Base-by-base conservation (phyloP, 2,797 vertebrate genomes). In the Aeoliscus strigatus region DNA sequence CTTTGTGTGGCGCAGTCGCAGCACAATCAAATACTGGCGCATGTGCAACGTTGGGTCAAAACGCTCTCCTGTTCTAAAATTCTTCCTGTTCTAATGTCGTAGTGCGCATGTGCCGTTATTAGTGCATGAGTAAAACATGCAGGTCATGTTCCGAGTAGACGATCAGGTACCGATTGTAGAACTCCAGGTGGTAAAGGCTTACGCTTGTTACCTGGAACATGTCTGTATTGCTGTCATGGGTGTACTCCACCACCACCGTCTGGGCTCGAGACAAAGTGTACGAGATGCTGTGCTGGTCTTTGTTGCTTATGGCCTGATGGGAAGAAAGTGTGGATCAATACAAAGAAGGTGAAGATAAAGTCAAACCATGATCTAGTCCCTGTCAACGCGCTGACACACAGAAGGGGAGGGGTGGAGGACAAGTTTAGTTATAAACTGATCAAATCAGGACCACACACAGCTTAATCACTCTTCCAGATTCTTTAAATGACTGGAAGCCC, bases 251-350 rank as follows among this genome's bases (percentile, higher is more conserved):
- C 77, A 98, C 96, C 67, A 98, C 95, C 3, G 94, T 98, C 83
- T 98, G 96, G 26, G 80, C 92, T 62, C 96, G 91, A 59, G 95
- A 98, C 71, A 98, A 87, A 15, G 96, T 98, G 47, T 94, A 98
- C 12, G 96, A 98, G 89, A 98, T 96, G 78, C 95, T 98, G 83
- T 97, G 96, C 88, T 96, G 95, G 89, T 98, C 95, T 87, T 96
- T 97, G 86, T 97, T 98, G 81, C 94, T 98, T 87, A 98, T 97
- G 87, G 96, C 96, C 95, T 98, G 53, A 1, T 29, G 61, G 62
- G 63, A 70, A 8, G 55, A 54, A n/a, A 24, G 16, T 4, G 17
- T 0, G 16, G 21, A 34, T 28, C 0, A 53, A 21, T 3, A 35
- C 3, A 40, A 27, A 26, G 10, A 13, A 11, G 10, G 6, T 21